These are phyloP conservation scores for Trachymyrmex septentrionalis DNA, from an alignment of 1,140 invertebrate species.

Conservation along the genomic window DNA sequence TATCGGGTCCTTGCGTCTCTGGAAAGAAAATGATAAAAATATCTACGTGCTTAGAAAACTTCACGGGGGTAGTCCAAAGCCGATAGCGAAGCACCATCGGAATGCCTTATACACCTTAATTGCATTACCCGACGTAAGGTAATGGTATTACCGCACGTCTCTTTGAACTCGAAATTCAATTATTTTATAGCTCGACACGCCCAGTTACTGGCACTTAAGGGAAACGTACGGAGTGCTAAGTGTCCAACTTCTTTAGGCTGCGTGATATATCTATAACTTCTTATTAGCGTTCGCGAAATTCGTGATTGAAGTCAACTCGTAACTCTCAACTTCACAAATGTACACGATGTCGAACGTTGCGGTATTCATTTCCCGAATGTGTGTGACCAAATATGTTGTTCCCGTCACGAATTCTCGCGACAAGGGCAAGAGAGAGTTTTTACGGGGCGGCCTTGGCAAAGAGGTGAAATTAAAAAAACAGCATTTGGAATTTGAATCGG, in stretches of 20 bases:
- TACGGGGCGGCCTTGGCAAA: background rate
- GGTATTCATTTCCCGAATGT: slow-evolving; percentile 9
- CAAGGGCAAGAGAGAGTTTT: background rate
- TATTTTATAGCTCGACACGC: slow-evolving; percentile 76
- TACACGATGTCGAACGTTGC: background rate
- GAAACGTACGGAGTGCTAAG: slow-evolving; percentile 43
- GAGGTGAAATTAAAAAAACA: slow-evolving; percentile 28
- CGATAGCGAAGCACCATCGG: slow-evolving; percentile 47
- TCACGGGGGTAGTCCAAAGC: slow-evolving; percentile 36
- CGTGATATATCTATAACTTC: slow-evolving; percentile 49
- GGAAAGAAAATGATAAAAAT: slow-evolving; percentile 62
- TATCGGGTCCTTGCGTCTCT: slow-evolving; percentile 50
- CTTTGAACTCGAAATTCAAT: slow-evolving; percentile 82
- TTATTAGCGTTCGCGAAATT: slow-evolving; percentile 65
- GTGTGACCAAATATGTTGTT: too few species aligned
- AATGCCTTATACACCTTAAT: slow-evolving; percentile 73
- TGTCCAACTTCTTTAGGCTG: slow-evolving; percentile 65
- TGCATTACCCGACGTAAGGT: slow-evolving; percentile 75
- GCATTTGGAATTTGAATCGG: slow-evolving; percentile 62
- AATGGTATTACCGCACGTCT: slow-evolving; percentile 76
- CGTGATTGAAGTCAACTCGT: slow-evolving; percentile 18
- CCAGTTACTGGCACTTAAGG: slow-evolving; percentile 71
- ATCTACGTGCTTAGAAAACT: slow-evolving; percentile 70
- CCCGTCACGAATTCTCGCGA: too few species aligned
- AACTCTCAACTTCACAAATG: slow-evolving; percentile 14